phyloP scores from a whole-genome alignment of 1,140 invertebrate species.

The Bombus confusus region DNA sequence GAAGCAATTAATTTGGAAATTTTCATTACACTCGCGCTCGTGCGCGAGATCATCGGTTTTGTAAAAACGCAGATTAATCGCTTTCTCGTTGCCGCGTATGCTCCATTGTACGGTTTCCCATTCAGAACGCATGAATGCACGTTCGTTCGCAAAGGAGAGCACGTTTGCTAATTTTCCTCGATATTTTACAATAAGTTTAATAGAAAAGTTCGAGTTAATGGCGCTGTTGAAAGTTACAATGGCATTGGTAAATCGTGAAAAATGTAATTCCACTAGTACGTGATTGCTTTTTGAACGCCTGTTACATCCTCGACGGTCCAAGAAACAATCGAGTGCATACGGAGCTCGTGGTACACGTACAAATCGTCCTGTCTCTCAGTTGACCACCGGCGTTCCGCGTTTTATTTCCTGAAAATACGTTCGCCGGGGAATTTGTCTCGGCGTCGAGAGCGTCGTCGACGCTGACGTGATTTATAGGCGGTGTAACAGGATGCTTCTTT shows the following conservation, averaged over 20 bases:
- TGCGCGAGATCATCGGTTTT: neutral
- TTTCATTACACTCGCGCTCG: neutral
- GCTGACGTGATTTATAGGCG: conserved; percentile 34
- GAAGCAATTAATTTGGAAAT: neutral
- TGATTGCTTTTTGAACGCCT: neutral
- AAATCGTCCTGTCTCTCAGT: conserved; percentile 36
- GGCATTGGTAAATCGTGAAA: neutral
- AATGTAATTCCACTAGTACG: neutral
- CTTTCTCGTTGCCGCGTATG: neutral
- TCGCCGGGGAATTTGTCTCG: conserved; percentile 40
- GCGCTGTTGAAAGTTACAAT: too few species aligned
- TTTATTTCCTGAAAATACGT: conserved; percentile 44
- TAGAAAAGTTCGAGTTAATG: neutral
- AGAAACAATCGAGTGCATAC: conserved; percentile 42
- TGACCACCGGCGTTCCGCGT: conserved; percentile 31
- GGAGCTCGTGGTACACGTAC: conserved; percentile 17
- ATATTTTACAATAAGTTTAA: neutral
- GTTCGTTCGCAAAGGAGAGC: neutral
- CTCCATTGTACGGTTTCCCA: neutral
- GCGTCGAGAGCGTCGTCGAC: conserved; percentile 26
- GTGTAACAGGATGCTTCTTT: conserved; percentile 11
- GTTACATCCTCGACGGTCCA: neutral
- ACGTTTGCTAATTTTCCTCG: neutral
- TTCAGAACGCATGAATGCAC: neutral
- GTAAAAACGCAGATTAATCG: neutral